These are phyloP conservation scores for Xestia sexstrigata DNA, from an alignment of 2,888 invertebrate genomes.

Conservation along the genomic window DNA sequence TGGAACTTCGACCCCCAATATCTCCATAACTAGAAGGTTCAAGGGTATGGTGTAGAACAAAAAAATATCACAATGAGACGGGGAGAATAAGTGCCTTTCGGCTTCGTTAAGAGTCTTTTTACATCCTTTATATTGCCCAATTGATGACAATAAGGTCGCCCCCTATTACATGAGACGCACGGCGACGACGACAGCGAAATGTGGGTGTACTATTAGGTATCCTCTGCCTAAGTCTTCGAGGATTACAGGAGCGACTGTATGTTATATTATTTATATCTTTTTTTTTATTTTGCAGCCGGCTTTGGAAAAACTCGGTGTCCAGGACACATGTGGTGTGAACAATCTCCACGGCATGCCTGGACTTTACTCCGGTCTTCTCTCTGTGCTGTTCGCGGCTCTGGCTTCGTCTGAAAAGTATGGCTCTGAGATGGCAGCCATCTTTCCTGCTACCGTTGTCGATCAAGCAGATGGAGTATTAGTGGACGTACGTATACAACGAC, in stretches of 20 bases:
- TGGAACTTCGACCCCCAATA: no score
- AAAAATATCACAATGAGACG: no score
- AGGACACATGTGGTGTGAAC: constrained; percentile 98
- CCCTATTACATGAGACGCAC: not conserved
- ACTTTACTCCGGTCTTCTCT: constrained; percentile 95
- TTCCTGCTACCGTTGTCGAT: constrained; percentile 64
- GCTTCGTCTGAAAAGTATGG: constrained; percentile 93
- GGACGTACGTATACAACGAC: not conserved
- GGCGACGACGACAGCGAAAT: not conserved
- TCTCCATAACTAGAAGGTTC: no score
- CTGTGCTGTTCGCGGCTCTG: constrained; percentile 93
- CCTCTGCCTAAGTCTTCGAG: not conserved
- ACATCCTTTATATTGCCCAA: no score
- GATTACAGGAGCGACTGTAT: not conserved
- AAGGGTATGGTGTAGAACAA: no score
- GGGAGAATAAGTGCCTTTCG: no score
- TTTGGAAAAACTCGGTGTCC: constrained; percentile 91
- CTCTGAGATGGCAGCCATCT: constrained; percentile 79
- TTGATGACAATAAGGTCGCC: not conserved
- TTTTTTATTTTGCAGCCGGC: constrained; percentile 88
- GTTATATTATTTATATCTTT: not conserved
- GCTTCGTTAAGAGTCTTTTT: no score
- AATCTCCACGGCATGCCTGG: constrained; percentile 99
- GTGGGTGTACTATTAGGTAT: not conserved
- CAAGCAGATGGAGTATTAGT: no score